A percentile compares a stretch with the other conserved stretches of the same genome.
phyloP scores from a whole-genome alignment of 2,797 vertebrate genomes.

The Diglossa cyanea region DNA sequence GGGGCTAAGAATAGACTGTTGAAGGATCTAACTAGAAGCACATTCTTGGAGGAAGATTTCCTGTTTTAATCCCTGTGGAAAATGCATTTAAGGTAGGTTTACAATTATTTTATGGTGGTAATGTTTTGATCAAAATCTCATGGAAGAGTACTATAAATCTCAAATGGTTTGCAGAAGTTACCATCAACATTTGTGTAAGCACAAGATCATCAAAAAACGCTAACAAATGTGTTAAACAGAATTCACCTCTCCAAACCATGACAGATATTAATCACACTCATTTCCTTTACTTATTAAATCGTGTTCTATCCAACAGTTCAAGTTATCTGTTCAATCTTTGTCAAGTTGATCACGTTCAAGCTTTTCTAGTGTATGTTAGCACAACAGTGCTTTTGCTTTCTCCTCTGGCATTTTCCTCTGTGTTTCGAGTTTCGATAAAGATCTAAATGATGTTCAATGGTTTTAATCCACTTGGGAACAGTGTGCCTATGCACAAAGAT shows the following conservation, averaged over 20 bases:
- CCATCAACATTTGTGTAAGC: not conserved
- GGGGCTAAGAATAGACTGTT: not conserved
- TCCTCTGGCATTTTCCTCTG: not conserved
- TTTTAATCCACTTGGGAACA: slow-evolving; percentile 11
- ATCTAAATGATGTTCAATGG: not conserved
- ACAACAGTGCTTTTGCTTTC: not conserved
- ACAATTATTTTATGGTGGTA: not conserved
- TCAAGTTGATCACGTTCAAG: not conserved
- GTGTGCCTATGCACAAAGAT: not conserved
- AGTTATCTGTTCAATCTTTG: not conserved
- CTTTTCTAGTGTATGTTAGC: not conserved
- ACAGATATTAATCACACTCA: not conserved
- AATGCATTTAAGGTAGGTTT: not conserved
- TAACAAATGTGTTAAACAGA: not conserved
- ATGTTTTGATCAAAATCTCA: not conserved
- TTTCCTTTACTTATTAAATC: not conserved
- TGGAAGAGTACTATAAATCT: not conserved
- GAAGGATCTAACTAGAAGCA: not conserved
- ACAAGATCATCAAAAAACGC: not conserved
- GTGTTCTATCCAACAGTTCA: not conserved
- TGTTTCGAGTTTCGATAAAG: not conserved
- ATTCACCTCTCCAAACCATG: not conserved
- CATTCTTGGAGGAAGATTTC: not conserved
- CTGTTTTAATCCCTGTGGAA: not conserved
- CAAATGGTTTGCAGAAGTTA: not conserved